Evolutionary conservation across 2,113 vertebrate genomes (phyloP).

Genomic region (Gopherus evgoodei): DNA sequence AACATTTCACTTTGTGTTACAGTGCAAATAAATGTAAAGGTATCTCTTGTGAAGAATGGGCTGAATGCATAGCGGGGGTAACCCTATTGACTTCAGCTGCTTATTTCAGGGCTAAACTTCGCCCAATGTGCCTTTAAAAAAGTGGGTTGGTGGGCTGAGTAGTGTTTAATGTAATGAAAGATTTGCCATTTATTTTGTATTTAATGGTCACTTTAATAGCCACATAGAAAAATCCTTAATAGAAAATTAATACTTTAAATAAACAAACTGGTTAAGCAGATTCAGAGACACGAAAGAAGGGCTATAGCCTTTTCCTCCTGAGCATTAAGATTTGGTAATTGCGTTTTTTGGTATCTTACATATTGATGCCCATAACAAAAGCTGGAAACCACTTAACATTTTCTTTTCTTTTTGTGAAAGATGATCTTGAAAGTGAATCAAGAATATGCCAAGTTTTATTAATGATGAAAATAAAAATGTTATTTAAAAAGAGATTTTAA

Average conservation of each 20-base stretch:
- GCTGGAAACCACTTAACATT: not conserved
- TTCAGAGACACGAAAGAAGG: not conserved
- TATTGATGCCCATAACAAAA: not conserved
- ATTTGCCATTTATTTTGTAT: not conserved
- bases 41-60: not conserved
- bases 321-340: not conserved
- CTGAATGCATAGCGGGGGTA: not conserved
- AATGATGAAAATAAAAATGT: not conserved
- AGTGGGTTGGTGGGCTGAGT: not conserved
- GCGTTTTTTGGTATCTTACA: not conserved
- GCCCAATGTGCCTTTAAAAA: not conserved
- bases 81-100: not conserved
- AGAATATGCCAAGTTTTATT: not conserved
- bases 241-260: not conserved
- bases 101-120: not conserved
- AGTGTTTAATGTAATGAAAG: not conserved
- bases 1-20: not conserved
- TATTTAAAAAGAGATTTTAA: not conserved
- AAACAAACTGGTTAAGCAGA: not conserved
- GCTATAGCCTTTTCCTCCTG: not conserved
- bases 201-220: not conserved
- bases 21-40: not conserved
- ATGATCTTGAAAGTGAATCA: not conserved
- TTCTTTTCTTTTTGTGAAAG: not conserved
- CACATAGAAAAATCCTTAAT: not conserved